These are phyloP conservation scores for Callimorpha dominula DNA, from an alignment of 2,888 invertebrate species.

Conservation along the genomic window DNA sequence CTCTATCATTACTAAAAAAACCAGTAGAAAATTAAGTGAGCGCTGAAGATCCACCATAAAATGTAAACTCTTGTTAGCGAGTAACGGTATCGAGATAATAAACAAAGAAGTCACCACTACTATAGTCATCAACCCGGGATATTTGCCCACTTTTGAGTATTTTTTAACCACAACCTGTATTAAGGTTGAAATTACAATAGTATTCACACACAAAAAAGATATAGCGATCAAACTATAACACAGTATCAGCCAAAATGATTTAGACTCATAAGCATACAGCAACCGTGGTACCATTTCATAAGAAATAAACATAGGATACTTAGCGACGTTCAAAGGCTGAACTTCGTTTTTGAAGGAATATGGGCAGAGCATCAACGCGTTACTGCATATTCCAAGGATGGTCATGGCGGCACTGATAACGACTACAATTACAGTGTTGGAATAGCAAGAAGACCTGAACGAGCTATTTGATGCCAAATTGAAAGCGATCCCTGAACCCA, in stretches of 20 bases:
- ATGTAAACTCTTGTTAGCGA: slow-evolving; percentile 59
- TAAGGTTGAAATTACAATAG: slow-evolving; percentile 61
- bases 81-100: slow-evolving; percentile 64
- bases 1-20: slow-evolving; percentile 63
- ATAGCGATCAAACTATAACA: slow-evolving; percentile 60
- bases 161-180: slow-evolving; percentile 60
- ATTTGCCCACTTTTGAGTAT: slow-evolving; percentile 52
- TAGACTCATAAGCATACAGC: slow-evolving; percentile 61
- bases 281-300: slow-evolving; percentile 73
- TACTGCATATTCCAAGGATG: slow-evolving; percentile 57
- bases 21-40: slow-evolving; percentile 49
- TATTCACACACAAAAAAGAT: slow-evolving; percentile 57
- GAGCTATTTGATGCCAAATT: slow-evolving; percentile 64
- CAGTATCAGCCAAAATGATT: slow-evolving; percentile 62
- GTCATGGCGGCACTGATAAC: slow-evolving; percentile 54
- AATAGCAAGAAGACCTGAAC: slow-evolving; percentile 74
- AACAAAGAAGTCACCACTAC: slow-evolving; percentile 55
- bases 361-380: slow-evolving; percentile 73
- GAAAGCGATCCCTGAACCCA: slow-evolving; percentile 70
- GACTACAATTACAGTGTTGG: slow-evolving; percentile 67
- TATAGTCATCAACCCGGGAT: slow-evolving; percentile 64
- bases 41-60: slow-evolving; percentile 54
- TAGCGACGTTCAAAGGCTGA: slow-evolving; percentile 49
- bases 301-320: slow-evolving; percentile 54
- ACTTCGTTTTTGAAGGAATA: slow-evolving; percentile 63